Conservation (phyloP, 2,888 invertebrate genomes). For the Omphaloscelis lunosa region DNA sequence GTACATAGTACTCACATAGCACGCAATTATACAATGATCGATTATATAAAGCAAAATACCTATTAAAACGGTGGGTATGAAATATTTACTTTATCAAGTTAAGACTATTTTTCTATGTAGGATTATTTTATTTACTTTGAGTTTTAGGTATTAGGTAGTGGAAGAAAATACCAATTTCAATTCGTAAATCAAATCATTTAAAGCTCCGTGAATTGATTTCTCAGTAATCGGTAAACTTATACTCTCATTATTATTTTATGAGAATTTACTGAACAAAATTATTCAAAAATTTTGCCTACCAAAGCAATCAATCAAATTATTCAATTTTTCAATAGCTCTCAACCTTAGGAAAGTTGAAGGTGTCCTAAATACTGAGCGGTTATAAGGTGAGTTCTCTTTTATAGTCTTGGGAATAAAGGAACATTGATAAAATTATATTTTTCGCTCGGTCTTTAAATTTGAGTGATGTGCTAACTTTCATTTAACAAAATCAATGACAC, state of each 20-base stretch:
- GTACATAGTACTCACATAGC: too few species aligned
- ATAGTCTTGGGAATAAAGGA: conserved; percentile 4
- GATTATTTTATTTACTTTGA: too few species aligned
- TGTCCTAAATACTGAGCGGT: conserved; percentile 11
- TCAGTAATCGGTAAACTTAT: background rate
- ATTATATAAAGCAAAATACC: too few species aligned
- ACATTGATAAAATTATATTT: conserved; percentile 18
- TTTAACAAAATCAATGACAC: conserved; percentile 7
- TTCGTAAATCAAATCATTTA: too few species aligned
- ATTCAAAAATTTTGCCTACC: background rate
- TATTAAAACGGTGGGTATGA: too few species aligned
- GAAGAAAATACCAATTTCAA: too few species aligned
- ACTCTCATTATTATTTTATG: background rate
- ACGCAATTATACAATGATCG: too few species aligned
- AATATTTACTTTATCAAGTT: too few species aligned
- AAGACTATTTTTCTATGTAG: too few species aligned
- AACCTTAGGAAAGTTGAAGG: conserved; percentile 10
- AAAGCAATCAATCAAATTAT: background rate
- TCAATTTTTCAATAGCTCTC: conserved; percentile 11
- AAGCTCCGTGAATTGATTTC: background rate
- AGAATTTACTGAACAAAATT: background rate
- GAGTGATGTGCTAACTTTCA: background rate
- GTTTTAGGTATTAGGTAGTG: too few species aligned
- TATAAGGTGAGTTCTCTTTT: background rate
- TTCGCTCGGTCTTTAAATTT: background rate